phyloP scores from a whole-genome alignment of 2,888 invertebrate species.

The Leptinotarsa rubiginosa region DNA sequence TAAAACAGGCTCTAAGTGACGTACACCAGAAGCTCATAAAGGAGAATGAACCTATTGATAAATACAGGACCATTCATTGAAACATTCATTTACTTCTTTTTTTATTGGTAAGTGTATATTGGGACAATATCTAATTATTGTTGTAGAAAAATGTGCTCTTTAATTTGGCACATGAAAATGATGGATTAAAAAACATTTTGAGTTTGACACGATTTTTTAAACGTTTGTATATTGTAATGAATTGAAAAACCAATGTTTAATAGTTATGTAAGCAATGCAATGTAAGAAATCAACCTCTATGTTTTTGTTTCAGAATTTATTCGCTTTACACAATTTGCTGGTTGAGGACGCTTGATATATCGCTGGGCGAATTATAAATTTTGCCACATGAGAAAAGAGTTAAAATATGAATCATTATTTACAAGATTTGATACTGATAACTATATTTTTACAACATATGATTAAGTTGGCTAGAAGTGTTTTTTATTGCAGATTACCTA shows the following conservation, averaged over 20 bases:
- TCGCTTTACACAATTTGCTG: conserved; percentile 67
- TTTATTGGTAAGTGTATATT: conserved; percentile 7
- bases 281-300: conserved; percentile 8
- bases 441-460: conserved; percentile 1
- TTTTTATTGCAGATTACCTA: neutral
- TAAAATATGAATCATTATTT: neutral
- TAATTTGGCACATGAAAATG: too few species aligned
- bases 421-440: conserved; percentile 3
- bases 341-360: conserved; percentile 57
- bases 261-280: neutral
- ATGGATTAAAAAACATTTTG: too few species aligned
- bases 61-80: conserved; percentile 63
- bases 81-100: neutral
- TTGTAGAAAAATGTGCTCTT: neutral
- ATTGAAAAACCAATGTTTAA: neutral
- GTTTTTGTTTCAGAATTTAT: conserved; percentile 66
- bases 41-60: conserved; percentile 66
- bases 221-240: too few species aligned
- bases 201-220: too few species aligned
- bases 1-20: conserved; percentile 80
- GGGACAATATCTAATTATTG: too few species aligned
- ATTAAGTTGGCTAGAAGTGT: neutral
- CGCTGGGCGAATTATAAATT: neutral
- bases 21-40: conserved; percentile 87
- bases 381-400: neutral